Percentiles rank a stretch among this genome's conserved stretches.
These are phyloP conservation scores for Falcunculus frontatus DNA, from an alignment of 2,113 vertebrate species.

Conservation along the genomic window DNA sequence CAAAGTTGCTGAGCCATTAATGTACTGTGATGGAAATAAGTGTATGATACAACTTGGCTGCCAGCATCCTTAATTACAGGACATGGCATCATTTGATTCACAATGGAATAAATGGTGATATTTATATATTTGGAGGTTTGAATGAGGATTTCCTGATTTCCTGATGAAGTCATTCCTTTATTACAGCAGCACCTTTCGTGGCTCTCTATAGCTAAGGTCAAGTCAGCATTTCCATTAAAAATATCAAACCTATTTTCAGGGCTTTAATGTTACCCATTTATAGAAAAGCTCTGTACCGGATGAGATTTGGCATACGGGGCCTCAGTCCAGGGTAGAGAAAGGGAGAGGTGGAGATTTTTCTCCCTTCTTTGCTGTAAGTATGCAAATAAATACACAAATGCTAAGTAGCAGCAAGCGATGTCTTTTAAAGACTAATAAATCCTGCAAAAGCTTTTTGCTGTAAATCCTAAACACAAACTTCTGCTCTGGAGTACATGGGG, in stretches of 20 bases:
- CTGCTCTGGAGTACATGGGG: neutral
- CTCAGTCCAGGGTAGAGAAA: neutral
- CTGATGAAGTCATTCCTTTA: slow-evolving; percentile 77
- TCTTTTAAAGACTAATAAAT: slow-evolving; percentile 39
- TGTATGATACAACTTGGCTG: slow-evolving; percentile 51
- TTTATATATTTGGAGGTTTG: slow-evolving; percentile 74
- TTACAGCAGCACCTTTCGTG: slow-evolving; percentile 63
- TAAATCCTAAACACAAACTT: slow-evolving; percentile 13
- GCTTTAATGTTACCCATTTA: slow-evolving; percentile 41
- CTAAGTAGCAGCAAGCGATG: neutral
- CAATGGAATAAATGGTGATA: slow-evolving; percentile 73
- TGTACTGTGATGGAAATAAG: slow-evolving; percentile 41
- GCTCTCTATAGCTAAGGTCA: slow-evolving; percentile 45
- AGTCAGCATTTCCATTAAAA: slow-evolving; percentile 64
- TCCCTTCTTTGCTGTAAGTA: neutral
- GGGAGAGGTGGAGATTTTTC: neutral
- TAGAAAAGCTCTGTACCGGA: slow-evolving; percentile 2
- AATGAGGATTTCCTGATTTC: slow-evolving; percentile 81
- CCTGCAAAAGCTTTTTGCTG: neutral
- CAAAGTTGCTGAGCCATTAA: slow-evolving; percentile 52
- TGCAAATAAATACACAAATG: neutral
- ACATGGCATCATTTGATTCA: slow-evolving; percentile 76
- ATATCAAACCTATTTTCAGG: slow-evolving; percentile 30
- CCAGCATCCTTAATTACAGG: slow-evolving; percentile 72
- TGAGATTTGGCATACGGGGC: neutral